Conservation (phyloP, 2,888 invertebrate genomes). For the Agriotes lineatus region DNA sequence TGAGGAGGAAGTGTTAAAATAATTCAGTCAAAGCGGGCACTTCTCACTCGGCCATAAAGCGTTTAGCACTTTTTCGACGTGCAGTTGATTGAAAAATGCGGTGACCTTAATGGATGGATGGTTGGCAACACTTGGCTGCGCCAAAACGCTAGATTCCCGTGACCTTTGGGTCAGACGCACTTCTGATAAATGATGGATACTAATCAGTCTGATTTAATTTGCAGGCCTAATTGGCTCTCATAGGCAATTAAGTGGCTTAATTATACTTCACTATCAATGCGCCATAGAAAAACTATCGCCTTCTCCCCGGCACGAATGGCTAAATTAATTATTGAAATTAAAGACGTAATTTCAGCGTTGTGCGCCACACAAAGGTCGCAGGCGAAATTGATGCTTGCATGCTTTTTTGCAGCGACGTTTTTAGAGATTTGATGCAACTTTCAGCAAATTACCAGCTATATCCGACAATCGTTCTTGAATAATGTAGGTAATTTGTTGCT, state of each 20-base stretch:
- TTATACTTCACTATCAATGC: slow-evolving; percentile 8
- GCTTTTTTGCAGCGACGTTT: background rate
- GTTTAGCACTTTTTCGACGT: slow-evolving; percentile 26
- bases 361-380: background rate
- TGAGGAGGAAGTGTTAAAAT: slow-evolving; percentile 25
- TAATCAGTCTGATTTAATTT: slow-evolving; percentile 50
- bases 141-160: slow-evolving; percentile 46
- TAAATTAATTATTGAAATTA: slow-evolving; percentile 4
- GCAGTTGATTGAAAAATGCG: slow-evolving; percentile 13
- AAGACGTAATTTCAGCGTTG: slow-evolving; percentile 1
- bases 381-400: background rate
- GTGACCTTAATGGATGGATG: slow-evolving; percentile 49
- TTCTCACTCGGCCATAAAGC: slow-evolving; percentile 23
- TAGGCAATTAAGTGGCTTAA: slow-evolving; percentile 25
- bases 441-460: background rate
- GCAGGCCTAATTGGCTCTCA: slow-evolving; percentile 27
- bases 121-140: slow-evolving; percentile 38
- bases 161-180: slow-evolving; percentile 49
- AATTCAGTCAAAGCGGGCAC: slow-evolving; percentile 27
- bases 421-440: background rate
- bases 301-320: background rate
- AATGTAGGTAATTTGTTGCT: no score
- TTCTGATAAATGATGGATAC: slow-evolving; percentile 47
- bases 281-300: background rate
- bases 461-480: no score